phyloP scores from a whole-genome alignment of 2,888 invertebrate genomes.

The Allophyes oxyacanthae region DNA sequence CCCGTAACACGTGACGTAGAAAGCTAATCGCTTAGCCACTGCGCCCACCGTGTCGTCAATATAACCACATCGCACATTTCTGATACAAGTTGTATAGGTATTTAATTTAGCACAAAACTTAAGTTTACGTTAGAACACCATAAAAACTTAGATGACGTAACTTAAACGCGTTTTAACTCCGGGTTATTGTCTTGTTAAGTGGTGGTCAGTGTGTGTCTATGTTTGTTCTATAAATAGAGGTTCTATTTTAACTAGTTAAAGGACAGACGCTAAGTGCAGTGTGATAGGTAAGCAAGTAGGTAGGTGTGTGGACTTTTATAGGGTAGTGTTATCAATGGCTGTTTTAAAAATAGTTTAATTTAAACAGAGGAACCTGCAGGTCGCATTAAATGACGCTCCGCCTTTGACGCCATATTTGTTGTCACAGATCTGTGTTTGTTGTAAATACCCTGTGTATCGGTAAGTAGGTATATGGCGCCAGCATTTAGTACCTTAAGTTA shows the following conservation, averaged over 20 bases:
- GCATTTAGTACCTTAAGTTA: too few species aligned
- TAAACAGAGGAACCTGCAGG: too few species aligned
- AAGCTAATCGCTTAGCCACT: too few species aligned
- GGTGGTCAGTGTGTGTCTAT: constrained; percentile 29
- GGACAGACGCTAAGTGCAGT: constrained; percentile 29
- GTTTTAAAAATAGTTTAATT: constrained; percentile 5
- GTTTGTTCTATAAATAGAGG: constrained; percentile 48
- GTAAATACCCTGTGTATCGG: too few species aligned
- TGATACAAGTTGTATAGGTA: too few species aligned
- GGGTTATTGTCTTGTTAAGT: constrained; percentile 46
- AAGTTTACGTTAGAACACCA: constrained; percentile 29
- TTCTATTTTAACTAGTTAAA: constrained; percentile 50
- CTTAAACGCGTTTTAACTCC: constrained; percentile 42
- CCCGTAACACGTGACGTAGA: too few species aligned
- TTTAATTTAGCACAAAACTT: constrained; percentile 16
- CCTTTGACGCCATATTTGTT: too few species aligned
- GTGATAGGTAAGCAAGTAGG: constrained; percentile 27
- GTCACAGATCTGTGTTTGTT: too few species aligned
- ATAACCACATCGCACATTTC: too few species aligned
- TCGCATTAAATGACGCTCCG: too few species aligned
- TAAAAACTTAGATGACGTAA: constrained; percentile 35
- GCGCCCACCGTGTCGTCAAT: too few species aligned
- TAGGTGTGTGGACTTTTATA: constrained; percentile 17
- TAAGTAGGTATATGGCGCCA: too few species aligned
- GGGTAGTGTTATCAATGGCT: constrained; percentile 30